These are phyloP conservation scores for Poecile atricapillus DNA, from an alignment of 2,113 vertebrate genomes.

Conservation along the genomic window DNA sequence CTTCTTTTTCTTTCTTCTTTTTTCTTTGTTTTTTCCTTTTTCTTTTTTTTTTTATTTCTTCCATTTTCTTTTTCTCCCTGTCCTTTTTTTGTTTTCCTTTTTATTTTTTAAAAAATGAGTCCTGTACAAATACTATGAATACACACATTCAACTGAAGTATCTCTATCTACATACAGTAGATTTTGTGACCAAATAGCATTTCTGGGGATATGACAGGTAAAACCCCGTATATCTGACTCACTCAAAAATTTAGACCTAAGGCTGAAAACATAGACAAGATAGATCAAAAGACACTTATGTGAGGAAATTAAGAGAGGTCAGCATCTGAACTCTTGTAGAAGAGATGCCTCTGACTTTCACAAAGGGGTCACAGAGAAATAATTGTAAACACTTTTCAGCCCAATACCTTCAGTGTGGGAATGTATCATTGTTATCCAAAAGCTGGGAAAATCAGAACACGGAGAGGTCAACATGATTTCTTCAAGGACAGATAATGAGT, in stretches of 20 bases:
- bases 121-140: background rate
- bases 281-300: background rate
- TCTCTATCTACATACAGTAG: background rate
- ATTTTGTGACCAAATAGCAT: background rate
- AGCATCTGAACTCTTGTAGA: background rate
- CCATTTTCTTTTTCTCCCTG: rapidly evolving
- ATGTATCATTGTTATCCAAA: background rate
- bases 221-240: background rate
- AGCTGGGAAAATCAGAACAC: background rate
- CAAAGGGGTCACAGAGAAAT: background rate
- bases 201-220: rapidly evolving
- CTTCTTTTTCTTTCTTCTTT: no score
- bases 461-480: background rate
- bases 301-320: background rate
- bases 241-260: background rate
- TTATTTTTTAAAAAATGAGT: background rate
- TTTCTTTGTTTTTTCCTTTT: rapidly evolving
- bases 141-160: background rate
- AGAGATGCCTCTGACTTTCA: background rate
- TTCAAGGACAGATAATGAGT: slow-evolving; percentile 24
- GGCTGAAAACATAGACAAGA: background rate
- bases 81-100: background rate
- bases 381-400: background rate
- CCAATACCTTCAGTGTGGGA: background rate
- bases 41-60: rapidly evolving